These are phyloP conservation scores for Nipponia nippon DNA, from an alignment of 2,113 vertebrate genomes.

Conservation along the genomic window DNA sequence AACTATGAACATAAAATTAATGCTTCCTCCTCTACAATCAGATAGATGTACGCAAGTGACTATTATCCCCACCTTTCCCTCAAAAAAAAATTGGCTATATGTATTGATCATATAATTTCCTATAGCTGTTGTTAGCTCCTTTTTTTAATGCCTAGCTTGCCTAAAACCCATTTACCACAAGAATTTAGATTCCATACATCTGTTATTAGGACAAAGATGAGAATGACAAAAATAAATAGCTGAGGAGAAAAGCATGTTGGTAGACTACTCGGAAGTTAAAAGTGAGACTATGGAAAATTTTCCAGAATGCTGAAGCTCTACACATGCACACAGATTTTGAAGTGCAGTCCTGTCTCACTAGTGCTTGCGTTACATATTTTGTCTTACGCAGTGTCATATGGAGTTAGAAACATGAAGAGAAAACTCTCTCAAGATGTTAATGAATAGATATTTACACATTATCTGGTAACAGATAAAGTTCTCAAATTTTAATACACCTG, in stretches of 20 bases:
- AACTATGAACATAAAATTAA: neutral
- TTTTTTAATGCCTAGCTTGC: neutral
- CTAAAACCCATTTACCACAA: neutral
- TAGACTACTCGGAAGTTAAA: neutral
- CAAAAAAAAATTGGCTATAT: neutral
- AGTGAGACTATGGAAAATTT: neutral
- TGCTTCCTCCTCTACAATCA: neutral
- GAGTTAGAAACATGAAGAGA: neutral
- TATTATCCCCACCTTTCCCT: neutral
- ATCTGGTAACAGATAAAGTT: neutral
- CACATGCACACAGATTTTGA: neutral
- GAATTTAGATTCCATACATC: neutral
- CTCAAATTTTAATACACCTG: neutral
- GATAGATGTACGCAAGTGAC: neutral
- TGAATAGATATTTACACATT: neutral
- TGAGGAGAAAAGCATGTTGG: neutral
- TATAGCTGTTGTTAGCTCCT: neutral
- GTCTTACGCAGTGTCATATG: neutral
- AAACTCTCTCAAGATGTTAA: neutral
- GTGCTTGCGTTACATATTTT: neutral
- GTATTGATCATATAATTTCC: neutral
- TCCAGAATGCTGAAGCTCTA: neutral
- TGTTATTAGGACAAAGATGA: neutral
- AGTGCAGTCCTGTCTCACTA: neutral
- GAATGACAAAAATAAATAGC: neutral